Percentiles rank a stretch among this genome's conserved stretches.
Conservation (phyloP, 2,797 vertebrate genomes). For the Lophotriccus pileatus region DNA sequence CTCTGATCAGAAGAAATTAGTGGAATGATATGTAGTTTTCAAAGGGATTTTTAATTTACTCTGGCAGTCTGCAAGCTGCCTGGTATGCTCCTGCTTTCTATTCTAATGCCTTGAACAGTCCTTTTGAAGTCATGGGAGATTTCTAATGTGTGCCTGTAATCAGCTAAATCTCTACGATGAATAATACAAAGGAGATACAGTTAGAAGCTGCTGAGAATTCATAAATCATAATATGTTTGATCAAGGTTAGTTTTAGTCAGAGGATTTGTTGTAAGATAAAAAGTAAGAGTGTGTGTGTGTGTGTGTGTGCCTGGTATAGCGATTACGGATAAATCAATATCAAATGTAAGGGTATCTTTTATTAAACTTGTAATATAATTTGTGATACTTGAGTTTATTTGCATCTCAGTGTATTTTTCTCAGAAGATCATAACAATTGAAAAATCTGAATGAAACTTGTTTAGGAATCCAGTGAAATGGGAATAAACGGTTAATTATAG, state of each 20-base stretch:
- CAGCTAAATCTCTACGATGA: neutral
- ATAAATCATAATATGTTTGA: neutral
- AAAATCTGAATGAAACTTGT: neutral
- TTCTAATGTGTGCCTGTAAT: neutral
- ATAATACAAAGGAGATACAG: neutral
- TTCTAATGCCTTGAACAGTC: neutral
- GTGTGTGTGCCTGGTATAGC: neutral
- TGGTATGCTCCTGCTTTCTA: neutral
- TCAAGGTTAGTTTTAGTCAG: conserved; percentile 2
- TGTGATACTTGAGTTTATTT: neutral
- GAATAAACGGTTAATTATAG: neutral
- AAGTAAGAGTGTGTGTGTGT: neutral
- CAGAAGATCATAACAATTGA: neutral
- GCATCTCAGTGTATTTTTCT: neutral
- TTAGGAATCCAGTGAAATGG: neutral
- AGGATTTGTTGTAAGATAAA: neutral
- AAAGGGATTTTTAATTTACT: neutral
- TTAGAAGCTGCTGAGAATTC: neutral
- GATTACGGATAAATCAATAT: conserved; percentile 18
- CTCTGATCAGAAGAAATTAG: conserved; percentile 3
- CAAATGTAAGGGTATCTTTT: neutral
- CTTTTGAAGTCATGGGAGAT: conserved; percentile 8
- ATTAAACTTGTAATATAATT: neutral
- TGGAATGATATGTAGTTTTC: neutral
- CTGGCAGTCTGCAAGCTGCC: neutral